Conservation (phyloP, 1,140 invertebrate species). For the Drosophila suzukii region DNA sequence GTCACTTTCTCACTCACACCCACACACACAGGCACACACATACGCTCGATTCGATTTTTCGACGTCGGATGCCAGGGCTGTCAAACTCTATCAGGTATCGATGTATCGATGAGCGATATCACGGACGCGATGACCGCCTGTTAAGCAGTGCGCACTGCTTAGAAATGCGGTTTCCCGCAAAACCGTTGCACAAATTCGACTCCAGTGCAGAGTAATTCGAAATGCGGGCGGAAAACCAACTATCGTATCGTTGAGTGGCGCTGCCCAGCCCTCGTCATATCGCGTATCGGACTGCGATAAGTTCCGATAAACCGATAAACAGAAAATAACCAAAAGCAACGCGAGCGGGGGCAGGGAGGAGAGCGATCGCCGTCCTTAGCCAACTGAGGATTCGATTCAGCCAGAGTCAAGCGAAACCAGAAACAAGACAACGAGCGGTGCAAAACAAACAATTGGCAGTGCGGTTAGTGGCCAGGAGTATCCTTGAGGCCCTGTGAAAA, state of each 20-base stretch:
- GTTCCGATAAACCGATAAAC: conserved; percentile 31
- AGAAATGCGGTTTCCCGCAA: not conserved
- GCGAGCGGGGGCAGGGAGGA: conserved; percentile 42
- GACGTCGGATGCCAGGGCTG: conserved; percentile 24
- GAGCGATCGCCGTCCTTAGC: conserved; percentile 42
- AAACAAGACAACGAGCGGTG: not conserved
- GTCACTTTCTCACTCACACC: conserved; percentile 81
- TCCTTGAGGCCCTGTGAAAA: not conserved
- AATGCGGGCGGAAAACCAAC: not conserved
- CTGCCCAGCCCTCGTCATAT: conserved; percentile 5
- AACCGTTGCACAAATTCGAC: not conserved
- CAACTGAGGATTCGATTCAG: conserved; percentile 15
- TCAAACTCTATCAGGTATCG: not conserved
- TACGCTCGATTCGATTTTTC: conserved; percentile 12
- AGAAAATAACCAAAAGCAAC: conserved; percentile 29
- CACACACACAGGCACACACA: conserved; percentile 38
- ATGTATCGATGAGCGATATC: conserved; percentile 3
- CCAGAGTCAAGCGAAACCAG: not conserved
- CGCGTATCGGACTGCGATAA: conserved; percentile 35
- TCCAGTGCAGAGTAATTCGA: not conserved
- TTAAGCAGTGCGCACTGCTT: not conserved
- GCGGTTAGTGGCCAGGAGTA: not conserved
- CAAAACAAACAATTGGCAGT: not conserved
- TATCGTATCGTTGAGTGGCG: not conserved
- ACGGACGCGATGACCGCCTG: no score